A percentile compares a stretch with the other conserved stretches of the same genome.
phyloP scores from a whole-genome alignment of 2,888 invertebrate species.

The Polydrusus tereticollis region DNA sequence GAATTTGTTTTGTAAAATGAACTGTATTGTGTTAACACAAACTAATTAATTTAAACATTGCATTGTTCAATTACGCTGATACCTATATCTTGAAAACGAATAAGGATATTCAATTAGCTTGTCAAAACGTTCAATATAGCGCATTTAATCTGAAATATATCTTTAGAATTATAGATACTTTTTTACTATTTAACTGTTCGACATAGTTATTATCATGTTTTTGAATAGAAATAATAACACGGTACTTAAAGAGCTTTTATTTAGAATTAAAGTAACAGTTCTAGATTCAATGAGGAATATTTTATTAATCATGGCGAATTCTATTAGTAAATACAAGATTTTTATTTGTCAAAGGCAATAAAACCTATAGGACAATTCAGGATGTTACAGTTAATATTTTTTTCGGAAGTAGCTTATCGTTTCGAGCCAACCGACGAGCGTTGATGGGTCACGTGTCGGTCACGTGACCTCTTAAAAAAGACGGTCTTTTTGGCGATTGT shows the following conservation, averaged over 20 bases:
- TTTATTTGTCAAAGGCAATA: not conserved
- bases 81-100: conserved; percentile 11
- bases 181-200: not conserved
- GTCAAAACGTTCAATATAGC: conserved; percentile 17
- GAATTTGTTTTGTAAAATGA: not conserved
- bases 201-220: not conserved
- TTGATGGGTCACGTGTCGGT: conserved; percentile 56
- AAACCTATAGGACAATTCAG: conserved; percentile 26
- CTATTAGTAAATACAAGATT: no score
- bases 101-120: conserved; percentile 24
- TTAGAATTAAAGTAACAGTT: conserved; percentile 5
- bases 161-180: conserved; percentile 17
- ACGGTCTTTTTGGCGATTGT: conserved; percentile 20
- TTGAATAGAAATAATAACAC: conserved; percentile 16
- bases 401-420: conserved; percentile 61
- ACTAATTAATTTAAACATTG: conserved; percentile 8
- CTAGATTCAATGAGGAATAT: not conserved
- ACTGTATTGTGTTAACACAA: not conserved
- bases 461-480: conserved; percentile 55
- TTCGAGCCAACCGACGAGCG: conserved; percentile 58
- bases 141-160: conserved; percentile 22
- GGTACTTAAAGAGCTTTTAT: conserved; percentile 14
- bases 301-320: not conserved
- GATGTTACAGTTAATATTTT: conserved; percentile 49
- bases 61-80: conserved; percentile 1